phyloP scores from a whole-genome alignment of 2,888 invertebrate species.

The Pheosia tremula region DNA sequence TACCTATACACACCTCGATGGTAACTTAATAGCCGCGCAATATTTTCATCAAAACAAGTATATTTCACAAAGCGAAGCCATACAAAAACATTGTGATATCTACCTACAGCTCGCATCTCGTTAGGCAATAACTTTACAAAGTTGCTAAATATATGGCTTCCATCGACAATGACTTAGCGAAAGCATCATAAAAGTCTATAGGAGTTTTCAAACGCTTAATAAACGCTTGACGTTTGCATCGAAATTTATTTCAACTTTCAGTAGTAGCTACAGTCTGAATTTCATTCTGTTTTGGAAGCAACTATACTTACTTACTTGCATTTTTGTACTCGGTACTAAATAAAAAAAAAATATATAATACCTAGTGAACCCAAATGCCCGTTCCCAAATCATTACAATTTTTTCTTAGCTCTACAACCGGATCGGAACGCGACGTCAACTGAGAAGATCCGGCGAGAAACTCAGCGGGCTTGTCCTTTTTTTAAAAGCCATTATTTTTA shows the following conservation, averaged over 20 bases:
- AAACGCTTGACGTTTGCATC: constrained; percentile 43
- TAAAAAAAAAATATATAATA: no score
- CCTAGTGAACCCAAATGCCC: background rate
- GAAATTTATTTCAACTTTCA: constrained; percentile 48
- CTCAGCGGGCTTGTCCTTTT: no score
- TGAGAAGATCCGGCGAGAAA: no score
- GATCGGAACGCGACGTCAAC: no score
- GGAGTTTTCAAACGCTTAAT: constrained; percentile 55
- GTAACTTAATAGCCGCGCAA: background rate
- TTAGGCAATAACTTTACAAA: constrained; percentile 52
- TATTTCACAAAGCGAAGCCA: constrained; percentile 10
- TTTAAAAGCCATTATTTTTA: no score
- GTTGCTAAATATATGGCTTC: constrained; percentile 53
- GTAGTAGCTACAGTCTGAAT: constrained; percentile 35
- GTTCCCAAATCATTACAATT: no score
- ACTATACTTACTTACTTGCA: background rate
- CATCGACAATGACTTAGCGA: constrained; percentile 48
- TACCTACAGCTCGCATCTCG: constrained; percentile 33
- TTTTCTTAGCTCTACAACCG: no score
- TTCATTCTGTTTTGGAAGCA: constrained; percentile 23
- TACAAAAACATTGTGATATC: constrained; percentile 25
- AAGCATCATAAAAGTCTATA: constrained; percentile 59
- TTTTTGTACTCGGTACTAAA: background rate
- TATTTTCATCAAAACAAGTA: background rate
- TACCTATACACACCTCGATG: no score